These are phyloP conservation scores for Brachionus rotundiformis DNA, from an alignment of 1,140 invertebrate genomes.

Conservation along the genomic window DNA sequence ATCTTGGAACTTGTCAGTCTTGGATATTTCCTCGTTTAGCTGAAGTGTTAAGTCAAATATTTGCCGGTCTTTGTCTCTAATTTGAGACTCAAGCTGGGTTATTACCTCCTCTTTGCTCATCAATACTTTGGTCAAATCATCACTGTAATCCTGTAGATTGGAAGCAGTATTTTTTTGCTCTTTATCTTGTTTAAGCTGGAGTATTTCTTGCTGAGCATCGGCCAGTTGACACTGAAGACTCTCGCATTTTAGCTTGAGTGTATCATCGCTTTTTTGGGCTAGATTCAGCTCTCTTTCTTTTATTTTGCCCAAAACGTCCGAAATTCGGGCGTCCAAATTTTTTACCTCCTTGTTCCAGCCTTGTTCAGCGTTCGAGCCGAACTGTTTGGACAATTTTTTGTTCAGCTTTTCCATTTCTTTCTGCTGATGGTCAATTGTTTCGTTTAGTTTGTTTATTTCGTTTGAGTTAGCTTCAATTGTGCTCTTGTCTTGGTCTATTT, in stretches of 20 bases:
- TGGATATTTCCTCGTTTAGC: slow-evolving; percentile 29
- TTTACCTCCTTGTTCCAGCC: slow-evolving; percentile 29
- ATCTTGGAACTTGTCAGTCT: slow-evolving; percentile 3
- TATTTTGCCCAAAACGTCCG: neutral
- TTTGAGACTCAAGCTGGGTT: slow-evolving; percentile 31
- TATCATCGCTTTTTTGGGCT: neutral
- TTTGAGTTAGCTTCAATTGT: neutral
- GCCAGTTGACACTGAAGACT: neutral
- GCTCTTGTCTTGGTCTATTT: neutral
- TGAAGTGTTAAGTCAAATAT: neutral
- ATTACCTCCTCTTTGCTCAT: slow-evolving; percentile 51
- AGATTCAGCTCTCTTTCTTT: slow-evolving; percentile 9
- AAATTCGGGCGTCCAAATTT: slow-evolving; percentile 6
- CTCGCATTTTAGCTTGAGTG: slow-evolving; percentile 1
- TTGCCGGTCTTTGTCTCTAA: slow-evolving; percentile 40
- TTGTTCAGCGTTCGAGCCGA: neutral
- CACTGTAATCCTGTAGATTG: neutral
- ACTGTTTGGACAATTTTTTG: neutral
- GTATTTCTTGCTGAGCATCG: neutral
- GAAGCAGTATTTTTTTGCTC: neutral
- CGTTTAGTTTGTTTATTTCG: neutral
- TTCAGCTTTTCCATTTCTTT: slow-evolving; percentile 41
- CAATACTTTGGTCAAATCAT: slow-evolving; percentile 39
- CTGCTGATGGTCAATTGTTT: neutral
- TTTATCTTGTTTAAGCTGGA: neutral